These are phyloP conservation scores for Molanna angustata DNA, from an alignment of 2,888 invertebrate genomes.

Conservation along the genomic window DNA sequence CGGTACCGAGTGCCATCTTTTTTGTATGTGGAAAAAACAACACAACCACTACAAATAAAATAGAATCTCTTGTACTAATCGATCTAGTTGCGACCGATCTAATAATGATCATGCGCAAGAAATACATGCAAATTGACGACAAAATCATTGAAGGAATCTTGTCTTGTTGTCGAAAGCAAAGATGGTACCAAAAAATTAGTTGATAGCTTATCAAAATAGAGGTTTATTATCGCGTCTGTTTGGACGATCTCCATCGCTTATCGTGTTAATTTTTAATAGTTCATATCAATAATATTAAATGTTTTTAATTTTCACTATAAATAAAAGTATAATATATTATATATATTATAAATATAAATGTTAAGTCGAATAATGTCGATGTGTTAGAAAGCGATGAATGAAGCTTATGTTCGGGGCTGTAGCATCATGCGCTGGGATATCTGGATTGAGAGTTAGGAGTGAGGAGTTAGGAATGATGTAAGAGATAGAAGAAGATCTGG, in stretches of 20 bases:
- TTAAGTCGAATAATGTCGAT: background rate
- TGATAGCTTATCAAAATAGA: background rate
- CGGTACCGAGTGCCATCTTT: constrained; percentile 33
- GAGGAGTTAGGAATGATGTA: background rate
- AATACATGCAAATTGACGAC: background rate
- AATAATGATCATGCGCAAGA: background rate
- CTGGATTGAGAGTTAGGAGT: background rate
- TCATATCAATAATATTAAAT: too few species aligned
- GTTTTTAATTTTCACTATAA: too few species aligned
- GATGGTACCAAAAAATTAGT: background rate
- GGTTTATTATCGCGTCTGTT: background rate
- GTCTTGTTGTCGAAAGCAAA: background rate
- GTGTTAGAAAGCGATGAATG: constrained; percentile 13
- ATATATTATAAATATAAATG: too few species aligned
- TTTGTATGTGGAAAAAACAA: constrained; percentile 27
- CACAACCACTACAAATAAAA: too few species aligned
- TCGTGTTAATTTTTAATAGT: background rate
- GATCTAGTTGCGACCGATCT: too few species aligned
- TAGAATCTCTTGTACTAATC: too few species aligned
- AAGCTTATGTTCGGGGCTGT: constrained; percentile 8
- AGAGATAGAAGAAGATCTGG: background rate
- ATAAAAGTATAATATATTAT: background rate
- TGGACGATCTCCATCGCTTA: background rate
- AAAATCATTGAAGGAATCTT: background rate
- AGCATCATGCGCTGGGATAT: background rate